Evolutionary conservation across 2,113 vertebrate genomes (phyloP).

Genomic region (Dasyprocta punctata): DNA sequence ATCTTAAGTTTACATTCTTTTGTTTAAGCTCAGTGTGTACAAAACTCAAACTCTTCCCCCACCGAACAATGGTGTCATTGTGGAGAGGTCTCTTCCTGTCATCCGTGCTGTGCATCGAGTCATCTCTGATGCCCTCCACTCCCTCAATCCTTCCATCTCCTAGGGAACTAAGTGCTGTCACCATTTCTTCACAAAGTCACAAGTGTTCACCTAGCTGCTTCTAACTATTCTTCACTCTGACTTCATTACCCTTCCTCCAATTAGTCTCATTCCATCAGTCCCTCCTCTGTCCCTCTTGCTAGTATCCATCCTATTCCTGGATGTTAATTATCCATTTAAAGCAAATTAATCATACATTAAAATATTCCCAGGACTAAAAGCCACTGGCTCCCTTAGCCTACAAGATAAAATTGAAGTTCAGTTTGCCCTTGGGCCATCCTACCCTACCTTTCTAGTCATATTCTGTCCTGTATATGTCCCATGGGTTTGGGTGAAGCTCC

Average conservation of each 20-base stretch:
- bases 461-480: background rate
- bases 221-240: background rate
- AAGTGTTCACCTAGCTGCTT: background rate
- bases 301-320: background rate
- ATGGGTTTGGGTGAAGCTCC: background rate
- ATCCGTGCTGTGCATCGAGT: background rate
- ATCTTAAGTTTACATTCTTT: constrained; percentile 62
- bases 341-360: background rate
- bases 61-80: background rate
- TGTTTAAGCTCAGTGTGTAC: constrained; percentile 34
- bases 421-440: background rate
- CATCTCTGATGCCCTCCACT: background rate
- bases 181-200: background rate
- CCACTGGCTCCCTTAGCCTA: background rate
- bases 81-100: background rate
- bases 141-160: background rate
- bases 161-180: background rate
- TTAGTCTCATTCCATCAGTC: background rate
- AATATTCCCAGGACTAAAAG: background rate
- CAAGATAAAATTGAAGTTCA: background rate
- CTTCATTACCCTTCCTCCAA: background rate
- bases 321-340: constrained; percentile 40
- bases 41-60: constrained; percentile 22
- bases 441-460: background rate
- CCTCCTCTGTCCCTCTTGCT: background rate